Evolutionary conservation across 2,797 vertebrate genomes (phyloP).

Genomic region (Xenentodon cancila): DNA sequence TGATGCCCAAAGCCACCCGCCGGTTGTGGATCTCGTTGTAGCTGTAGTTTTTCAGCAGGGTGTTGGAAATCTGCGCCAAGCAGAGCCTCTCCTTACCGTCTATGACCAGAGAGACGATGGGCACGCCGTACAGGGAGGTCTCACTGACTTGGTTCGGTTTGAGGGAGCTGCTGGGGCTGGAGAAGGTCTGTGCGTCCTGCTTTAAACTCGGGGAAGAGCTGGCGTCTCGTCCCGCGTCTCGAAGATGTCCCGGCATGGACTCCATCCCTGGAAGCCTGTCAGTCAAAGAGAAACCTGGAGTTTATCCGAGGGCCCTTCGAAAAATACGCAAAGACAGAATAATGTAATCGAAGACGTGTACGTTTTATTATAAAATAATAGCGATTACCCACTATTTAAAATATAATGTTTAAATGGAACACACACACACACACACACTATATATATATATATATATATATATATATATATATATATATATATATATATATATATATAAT

Average conservation of each 20-base stretch:
- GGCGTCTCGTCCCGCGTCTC: slow-evolving; percentile 88
- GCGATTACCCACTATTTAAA: too few relatives aligned
- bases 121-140: slow-evolving; percentile 93
- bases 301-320: slow-evolving; percentile 10
- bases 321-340: too few relatives aligned
- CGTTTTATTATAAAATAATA: too few relatives aligned
- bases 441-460: not conserved
- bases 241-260: slow-evolving; percentile 90
- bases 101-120: slow-evolving; percentile 95
- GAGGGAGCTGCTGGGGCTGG: slow-evolving; percentile 84
- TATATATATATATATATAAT: not conserved
- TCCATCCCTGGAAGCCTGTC: slow-evolving; percentile 90
- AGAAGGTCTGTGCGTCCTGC: slow-evolving; percentile 89
- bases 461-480: not conserved
- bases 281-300: slow-evolving; percentile 17
- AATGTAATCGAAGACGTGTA: too few relatives aligned
- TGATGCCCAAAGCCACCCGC: slow-evolving; percentile 90
- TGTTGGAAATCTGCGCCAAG: slow-evolving; percentile 92
- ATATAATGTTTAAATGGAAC: too few relatives aligned
- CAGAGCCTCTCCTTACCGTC: slow-evolving; percentile 95
- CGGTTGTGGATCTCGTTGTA: slow-evolving; percentile 95
- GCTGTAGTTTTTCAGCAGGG: slow-evolving; percentile 91
- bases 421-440: not conserved
- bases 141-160: slow-evolving; percentile 97
- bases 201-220: slow-evolving; percentile 89